Conservation (phyloP, 2,888 invertebrate species). For the Mesochorus sp. region DNA sequence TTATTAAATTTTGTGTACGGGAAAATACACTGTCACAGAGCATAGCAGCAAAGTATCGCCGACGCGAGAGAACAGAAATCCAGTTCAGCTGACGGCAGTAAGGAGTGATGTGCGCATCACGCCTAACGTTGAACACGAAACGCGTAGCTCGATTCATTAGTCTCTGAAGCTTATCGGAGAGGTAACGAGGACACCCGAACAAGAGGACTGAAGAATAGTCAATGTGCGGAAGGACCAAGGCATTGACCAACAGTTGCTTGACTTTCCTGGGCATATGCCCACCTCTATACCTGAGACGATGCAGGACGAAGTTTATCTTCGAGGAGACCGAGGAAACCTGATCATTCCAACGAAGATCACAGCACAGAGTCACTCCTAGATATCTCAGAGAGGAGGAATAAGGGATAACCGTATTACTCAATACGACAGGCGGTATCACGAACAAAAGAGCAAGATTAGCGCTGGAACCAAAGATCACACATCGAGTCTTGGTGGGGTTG, state of each 20-base stretch:
- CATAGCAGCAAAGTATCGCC: neutral
- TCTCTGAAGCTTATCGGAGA: slow-evolving; percentile 14
- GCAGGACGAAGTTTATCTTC: neutral
- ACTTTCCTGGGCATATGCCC: neutral
- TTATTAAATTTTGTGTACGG: no score
- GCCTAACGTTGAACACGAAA: slow-evolving; percentile 1
- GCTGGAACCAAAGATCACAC: no score
- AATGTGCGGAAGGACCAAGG: neutral
- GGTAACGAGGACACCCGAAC: no score
- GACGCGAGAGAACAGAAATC: neutral
- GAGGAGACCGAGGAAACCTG: neutral
- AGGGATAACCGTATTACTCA: no score
- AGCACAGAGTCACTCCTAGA: no score
- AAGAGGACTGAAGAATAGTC: neutral
- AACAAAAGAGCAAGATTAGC: no score
- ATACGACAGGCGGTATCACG: no score
- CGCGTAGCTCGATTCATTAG: slow-evolving; percentile 7
- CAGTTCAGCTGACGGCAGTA: neutral
- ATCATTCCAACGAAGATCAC: neutral
- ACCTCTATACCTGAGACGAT: neutral
- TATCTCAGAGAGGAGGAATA: no score
- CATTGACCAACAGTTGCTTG: neutral
- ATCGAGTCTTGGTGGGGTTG: no score
- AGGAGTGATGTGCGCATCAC: slow-evolving; percentile 15
- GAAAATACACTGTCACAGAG: no score